Base-by-base conservation (phyloP, 2,113 vertebrate genomes). In the Podarcis cretensis region DNA sequence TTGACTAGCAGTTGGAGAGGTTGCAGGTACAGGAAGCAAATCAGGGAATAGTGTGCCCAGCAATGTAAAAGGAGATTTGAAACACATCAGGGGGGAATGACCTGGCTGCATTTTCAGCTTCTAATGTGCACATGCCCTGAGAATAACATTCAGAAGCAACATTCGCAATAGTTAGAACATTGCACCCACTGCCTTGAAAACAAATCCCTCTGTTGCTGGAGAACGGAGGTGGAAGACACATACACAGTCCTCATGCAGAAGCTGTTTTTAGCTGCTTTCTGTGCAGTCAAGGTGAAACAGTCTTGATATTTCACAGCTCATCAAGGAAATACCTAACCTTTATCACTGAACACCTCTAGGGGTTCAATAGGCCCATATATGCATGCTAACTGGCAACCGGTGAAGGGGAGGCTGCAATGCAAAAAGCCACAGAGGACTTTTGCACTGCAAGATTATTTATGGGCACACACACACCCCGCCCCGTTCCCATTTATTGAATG, bases 231-330 rank as follows among this genome's bases (percentile, higher is more conserved):
- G n/a, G 90, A 79, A 94, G 91, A 94, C 83, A 90, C 93, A 94
- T 91, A 89, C 54, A 78, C 7, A 10, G 87, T 91, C 85, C 10
- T n/a, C 30, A 59, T 89, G 89, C 23, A 89, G 82, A 91, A 92
- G 91, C 88, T 89, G 75, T 87, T 92, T 93, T 92, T 90, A 91
- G 87, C 68, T 92, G 91, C 92, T 84, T 86, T 63, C 79, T 76
- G 87, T 76, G 91, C 94, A 92, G 92, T 91, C 92, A 92, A 91
- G 35, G 91, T 91, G 92, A 91, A 95, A 93, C 92, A 90, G 87
- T 92, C 84, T 32, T 66, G 89, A 90, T 93, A 93, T 89, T 91
- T 90, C 43, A 89, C 59, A 93, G 90, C 89, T 93, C 93, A 92
- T 94, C 92, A 95, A 90, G 82, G 75, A 88, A 81, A 0, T 35